Evolutionary conservation across 2,888 invertebrate species (phyloP), one percentile per base, ranked within the genome.

Genomic region (Drosophila buzzatii): DNA sequence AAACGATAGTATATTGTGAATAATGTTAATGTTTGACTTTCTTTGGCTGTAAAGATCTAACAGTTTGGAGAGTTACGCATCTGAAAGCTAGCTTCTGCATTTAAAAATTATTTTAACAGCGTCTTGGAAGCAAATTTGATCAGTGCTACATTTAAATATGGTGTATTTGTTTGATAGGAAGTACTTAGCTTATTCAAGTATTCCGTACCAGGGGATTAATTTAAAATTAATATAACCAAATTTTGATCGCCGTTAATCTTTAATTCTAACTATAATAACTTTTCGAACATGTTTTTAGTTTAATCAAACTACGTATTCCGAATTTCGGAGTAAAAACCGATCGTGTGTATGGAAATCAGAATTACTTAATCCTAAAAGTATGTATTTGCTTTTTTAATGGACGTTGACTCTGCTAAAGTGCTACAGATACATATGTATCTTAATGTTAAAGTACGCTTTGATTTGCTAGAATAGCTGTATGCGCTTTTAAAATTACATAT

Each of bases 11-110:
- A 2, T 5, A 16, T 57, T 45, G 58, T 51, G 33, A 37, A 16
- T 23, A 14, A 14, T 68, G 65, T 53, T 68, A 45, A 16, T 37
- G 5, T 4, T 52, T 45, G 31, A 12, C 35, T 44, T 20, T 56
- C n/a, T 41, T 7, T 10, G 35, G 12, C 7, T 39, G 35, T 51
- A 56, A 27, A 14, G 9, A 37, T 18, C 27, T 51, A 20, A 67
- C 44, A 64, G 35, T 1, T 35, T 42, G 44, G 42, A 57, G 44
- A 33, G 23, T 8, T 20, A 14, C 44, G 44, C 8, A 16, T 23
- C 37, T 37, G 14, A 5, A 14, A 4, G 53, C 1, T 20, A 4
- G 5, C 18, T 33, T 4, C 45, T 4, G 6, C 7, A 23, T 45
- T 18, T 41, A n/a, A n/a, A n/a, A 3, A 14, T 1, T 31, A 47